These are phyloP conservation scores for Eupithecia exiguata DNA, from an alignment of 2,888 invertebrate species.

Conservation along the genomic window DNA sequence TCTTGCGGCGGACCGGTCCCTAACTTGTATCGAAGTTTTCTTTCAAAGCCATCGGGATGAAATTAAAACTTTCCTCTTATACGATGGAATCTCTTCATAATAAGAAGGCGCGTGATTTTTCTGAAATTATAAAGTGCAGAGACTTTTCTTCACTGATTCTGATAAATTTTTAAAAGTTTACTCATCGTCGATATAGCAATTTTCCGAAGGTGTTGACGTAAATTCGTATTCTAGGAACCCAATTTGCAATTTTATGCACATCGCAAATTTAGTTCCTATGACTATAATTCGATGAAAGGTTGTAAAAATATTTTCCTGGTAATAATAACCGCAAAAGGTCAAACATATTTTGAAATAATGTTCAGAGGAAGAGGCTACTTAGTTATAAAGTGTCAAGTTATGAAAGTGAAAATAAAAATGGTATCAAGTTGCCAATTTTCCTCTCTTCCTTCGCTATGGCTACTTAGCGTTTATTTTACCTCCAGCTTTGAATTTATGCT, in stretches of 20 bases:
- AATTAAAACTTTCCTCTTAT: background rate
- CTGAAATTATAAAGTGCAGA: background rate
- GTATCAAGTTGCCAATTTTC: conserved; percentile 16
- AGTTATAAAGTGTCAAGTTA: conserved; percentile 3
- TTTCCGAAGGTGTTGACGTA: background rate
- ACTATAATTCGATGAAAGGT: background rate
- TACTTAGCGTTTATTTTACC: conserved; percentile 6
- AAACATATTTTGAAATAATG: background rate
- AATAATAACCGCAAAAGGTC: background rate
- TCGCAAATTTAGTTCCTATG: background rate
- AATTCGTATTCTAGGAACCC: no score
- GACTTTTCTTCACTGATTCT: background rate
- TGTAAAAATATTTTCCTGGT: background rate
- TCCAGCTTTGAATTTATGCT: conserved; percentile 9
- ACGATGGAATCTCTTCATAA: background rate
- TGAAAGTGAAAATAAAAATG: conserved; percentile 4
- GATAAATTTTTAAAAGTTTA: background rate
- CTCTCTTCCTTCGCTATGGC: conserved; percentile 4
- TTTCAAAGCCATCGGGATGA: background rate
- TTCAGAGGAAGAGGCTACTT: conserved; percentile 2
- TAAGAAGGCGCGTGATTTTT: background rate
- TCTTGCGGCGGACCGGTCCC: background rate
- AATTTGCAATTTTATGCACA: no score
- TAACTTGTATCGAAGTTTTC: conserved; percentile 6
- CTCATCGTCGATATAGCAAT: background rate